Evolutionary conservation across 1,140 invertebrate species (phyloP).

Genomic region (Drosophila ohnishii): DNA sequence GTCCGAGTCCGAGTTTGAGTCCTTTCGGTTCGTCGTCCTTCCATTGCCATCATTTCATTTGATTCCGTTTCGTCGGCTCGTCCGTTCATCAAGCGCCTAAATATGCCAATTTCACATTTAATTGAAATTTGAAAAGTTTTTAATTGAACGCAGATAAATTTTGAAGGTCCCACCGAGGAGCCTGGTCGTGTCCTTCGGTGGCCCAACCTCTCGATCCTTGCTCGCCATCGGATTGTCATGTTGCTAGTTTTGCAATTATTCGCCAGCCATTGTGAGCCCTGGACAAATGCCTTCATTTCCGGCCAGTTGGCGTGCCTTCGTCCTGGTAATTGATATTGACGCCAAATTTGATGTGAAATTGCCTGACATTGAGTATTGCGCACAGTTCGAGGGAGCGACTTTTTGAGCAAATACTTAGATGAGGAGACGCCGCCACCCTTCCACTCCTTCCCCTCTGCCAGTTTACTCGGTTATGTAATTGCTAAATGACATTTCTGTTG

Average conservation of each 20-base stretch:
- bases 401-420: slow-evolving; percentile 48
- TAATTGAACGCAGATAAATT: slow-evolving; percentile 82
- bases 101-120: slow-evolving; percentile 81
- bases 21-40: slow-evolving; percentile 13
- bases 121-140: slow-evolving; percentile 82
- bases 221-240: slow-evolving; percentile 47
- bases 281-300: slow-evolving; percentile 76
- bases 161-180: slow-evolving; percentile 36
- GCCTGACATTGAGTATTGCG: slow-evolving; percentile 47
- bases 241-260: slow-evolving; percentile 77
- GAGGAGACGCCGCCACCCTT: neutral
- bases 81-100: slow-evolving; percentile 70
- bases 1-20: neutral
- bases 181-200: slow-evolving; percentile 4
- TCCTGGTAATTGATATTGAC: slow-evolving; percentile 74
- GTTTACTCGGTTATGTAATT: slow-evolving; percentile 68
- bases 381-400: slow-evolving; percentile 30
- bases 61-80: slow-evolving; percentile 41
- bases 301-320: slow-evolving; percentile 53
- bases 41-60: slow-evolving; percentile 41
- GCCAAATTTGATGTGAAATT: slow-evolving; percentile 76
- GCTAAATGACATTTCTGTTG: slow-evolving; percentile 60
- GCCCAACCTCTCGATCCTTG: neutral
- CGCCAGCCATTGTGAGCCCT: slow-evolving; percentile 20
- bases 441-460: slow-evolving; percentile 22